These are phyloP conservation scores for Sesia apiformis DNA, from an alignment of 2,888 invertebrate genomes.

Conservation along the genomic window DNA sequence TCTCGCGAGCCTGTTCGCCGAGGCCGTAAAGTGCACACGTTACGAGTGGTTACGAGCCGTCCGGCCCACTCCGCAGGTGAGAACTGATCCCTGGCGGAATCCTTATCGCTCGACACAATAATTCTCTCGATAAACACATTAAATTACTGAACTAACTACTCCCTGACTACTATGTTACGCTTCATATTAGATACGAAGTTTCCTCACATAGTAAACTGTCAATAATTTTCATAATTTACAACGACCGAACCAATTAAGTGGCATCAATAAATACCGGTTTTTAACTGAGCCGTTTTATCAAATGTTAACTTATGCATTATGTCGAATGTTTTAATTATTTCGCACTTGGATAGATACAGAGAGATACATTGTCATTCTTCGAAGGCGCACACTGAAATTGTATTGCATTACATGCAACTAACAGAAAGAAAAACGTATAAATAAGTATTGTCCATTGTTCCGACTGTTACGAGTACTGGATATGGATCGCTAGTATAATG, in stretches of 20 bases:
- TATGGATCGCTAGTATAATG: no score
- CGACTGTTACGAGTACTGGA: no score
- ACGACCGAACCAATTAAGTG: conserved; percentile 20
- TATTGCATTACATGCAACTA: not conserved
- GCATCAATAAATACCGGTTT: conserved; percentile 27
- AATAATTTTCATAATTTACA: conserved; percentile 42
- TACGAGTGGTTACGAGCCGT: conserved; percentile 31
- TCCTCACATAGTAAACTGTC: conserved; percentile 25
- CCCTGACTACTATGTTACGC: not conserved
- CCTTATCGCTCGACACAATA: not conserved
- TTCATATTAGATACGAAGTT: conserved; percentile 3
- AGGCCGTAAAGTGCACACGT: conserved; percentile 50
- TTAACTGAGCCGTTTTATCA: conserved; percentile 40
- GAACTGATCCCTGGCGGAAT: conserved; percentile 19
- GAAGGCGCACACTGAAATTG: not conserved
- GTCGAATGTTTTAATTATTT: conserved; percentile 20
- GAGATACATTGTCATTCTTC: not conserved
- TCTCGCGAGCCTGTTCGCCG: conserved; percentile 24
- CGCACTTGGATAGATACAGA: conserved; percentile 10
- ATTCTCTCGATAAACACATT: conserved; percentile 15
- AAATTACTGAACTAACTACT: conserved; percentile 11
- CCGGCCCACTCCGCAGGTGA: conserved; percentile 6
- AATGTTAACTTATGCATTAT: conserved; percentile 31
- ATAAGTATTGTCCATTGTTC: no score
- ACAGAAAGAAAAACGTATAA: no score